Percentiles rank a stretch among this genome's conserved stretches.
Conservation (phyloP, 2,113 vertebrate species). For the Clarias macrocephalus region DNA sequence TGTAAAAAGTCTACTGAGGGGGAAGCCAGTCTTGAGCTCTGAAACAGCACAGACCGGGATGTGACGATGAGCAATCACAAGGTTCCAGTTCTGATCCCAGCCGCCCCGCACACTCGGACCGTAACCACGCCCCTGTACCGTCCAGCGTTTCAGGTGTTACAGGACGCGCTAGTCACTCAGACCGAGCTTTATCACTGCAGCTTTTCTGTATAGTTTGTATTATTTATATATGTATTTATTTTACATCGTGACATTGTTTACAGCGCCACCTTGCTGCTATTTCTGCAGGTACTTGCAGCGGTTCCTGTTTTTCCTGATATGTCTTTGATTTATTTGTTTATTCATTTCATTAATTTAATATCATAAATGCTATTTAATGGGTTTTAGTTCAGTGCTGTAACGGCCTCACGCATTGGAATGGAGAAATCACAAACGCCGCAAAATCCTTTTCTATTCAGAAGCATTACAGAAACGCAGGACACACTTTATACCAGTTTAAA, state of each 20-base stretch:
- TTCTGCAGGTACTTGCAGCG: background rate
- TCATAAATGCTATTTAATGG: background rate
- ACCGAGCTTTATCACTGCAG: background rate
- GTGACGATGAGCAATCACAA: background rate
- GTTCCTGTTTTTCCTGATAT: background rate
- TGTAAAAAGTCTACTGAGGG: background rate
- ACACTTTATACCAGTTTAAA: background rate
- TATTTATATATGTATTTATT: background rate
- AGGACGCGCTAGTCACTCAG: background rate
- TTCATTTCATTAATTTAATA: background rate
- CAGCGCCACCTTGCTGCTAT: background rate
- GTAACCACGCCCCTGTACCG: background rate
- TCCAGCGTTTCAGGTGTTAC: background rate
- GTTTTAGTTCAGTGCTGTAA: background rate
- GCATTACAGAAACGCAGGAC: background rate
- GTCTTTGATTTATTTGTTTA: no score
- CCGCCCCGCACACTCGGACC: background rate
- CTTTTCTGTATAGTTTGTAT: background rate
- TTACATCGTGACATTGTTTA: background rate
- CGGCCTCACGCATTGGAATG: background rate
- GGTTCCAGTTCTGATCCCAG: background rate
- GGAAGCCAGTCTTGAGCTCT: background rate
- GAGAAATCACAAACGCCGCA: background rate
- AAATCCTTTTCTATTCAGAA: background rate
- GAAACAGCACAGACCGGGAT: slow-evolving; percentile 2